A percentile compares a stretch with the other conserved stretches of the same genome.
phyloP scores from a whole-genome alignment of 1,140 invertebrate genomes.

The Galleria mellonella region DNA sequence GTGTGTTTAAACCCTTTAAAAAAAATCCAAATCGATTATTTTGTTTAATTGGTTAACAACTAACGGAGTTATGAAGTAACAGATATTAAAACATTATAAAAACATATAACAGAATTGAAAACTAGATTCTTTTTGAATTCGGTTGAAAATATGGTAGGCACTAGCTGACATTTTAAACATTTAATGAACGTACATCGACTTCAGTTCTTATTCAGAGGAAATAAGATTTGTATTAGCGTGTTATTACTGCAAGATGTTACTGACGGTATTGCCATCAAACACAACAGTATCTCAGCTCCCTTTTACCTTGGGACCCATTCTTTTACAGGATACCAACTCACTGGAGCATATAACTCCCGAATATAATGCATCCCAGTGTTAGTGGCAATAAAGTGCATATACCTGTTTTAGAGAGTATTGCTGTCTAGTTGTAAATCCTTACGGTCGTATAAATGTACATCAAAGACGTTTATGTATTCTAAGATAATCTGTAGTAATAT shows the following conservation, averaged over 20 bases:
- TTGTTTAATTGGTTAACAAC: no score
- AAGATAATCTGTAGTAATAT: no score
- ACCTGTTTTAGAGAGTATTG: conserved; percentile 4
- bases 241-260: background rate
- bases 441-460: background rate
- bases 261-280: no score
- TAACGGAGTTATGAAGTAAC: no score
- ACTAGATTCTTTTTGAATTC: no score
- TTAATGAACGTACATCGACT: background rate
- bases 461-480: no score
- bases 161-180: no score
- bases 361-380: conserved; percentile 28
- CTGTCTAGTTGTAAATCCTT: conserved; percentile 1
- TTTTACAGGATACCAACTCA: conserved; percentile 20
- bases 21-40: no score
- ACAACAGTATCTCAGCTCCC: conserved; percentile 1
- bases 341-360: conserved; percentile 22
- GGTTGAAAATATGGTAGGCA: no score
- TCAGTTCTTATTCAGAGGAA: background rate
- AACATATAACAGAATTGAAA: no score
- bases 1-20: no score
- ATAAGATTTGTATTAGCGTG: background rate
- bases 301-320: conserved; percentile 36
- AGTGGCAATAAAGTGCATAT: conserved; percentile 24
- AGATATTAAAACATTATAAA: no score